phyloP scores from a whole-genome alignment of 2,888 invertebrate species.

The Mycalesis mineus region DNA sequence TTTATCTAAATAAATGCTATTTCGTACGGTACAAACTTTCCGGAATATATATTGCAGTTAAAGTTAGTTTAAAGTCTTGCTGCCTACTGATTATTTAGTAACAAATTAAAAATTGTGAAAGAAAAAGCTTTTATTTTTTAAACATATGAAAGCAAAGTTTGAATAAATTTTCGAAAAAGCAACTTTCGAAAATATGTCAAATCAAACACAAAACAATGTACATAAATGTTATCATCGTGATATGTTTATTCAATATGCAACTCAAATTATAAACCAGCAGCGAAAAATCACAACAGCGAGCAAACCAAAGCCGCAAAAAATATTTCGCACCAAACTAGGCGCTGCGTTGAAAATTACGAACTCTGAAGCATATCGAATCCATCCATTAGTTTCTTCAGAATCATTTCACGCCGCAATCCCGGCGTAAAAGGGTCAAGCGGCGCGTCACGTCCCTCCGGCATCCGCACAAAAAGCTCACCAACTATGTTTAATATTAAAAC shows the following conservation, averaged over 20 bases:
- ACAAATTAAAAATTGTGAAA: no score
- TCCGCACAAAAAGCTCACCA: slow-evolving; percentile 64
- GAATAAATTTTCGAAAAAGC: no score
- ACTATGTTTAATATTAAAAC: slow-evolving; percentile 76
- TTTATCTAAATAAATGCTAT: slow-evolving; percentile 7
- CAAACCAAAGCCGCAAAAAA: neutral
- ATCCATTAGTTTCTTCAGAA: slow-evolving; percentile 32
- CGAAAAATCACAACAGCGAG: neutral
- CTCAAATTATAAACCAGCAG: neutral
- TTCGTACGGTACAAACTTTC: neutral
- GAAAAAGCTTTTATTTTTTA: no score
- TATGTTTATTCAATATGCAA: neutral
- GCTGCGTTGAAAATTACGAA: slow-evolving; percentile 16
- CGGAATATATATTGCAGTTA: neutral
- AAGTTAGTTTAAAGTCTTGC: no score
- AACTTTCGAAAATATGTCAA: neutral
- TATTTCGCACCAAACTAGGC: slow-evolving; percentile 6
- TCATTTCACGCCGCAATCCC: slow-evolving; percentile 46
- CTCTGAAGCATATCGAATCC: slow-evolving; percentile 32
- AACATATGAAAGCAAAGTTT: no score
- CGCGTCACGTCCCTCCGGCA: slow-evolving; percentile 50
- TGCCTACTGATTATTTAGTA: no score
- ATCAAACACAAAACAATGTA: neutral
- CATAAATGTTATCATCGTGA: neutral
- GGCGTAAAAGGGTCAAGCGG: slow-evolving; percentile 73